These are phyloP conservation scores for Aplysina aerophoba DNA, from an alignment of 37 sponge, comb jelly and placozoan species.

Conservation along the genomic window DNA sequence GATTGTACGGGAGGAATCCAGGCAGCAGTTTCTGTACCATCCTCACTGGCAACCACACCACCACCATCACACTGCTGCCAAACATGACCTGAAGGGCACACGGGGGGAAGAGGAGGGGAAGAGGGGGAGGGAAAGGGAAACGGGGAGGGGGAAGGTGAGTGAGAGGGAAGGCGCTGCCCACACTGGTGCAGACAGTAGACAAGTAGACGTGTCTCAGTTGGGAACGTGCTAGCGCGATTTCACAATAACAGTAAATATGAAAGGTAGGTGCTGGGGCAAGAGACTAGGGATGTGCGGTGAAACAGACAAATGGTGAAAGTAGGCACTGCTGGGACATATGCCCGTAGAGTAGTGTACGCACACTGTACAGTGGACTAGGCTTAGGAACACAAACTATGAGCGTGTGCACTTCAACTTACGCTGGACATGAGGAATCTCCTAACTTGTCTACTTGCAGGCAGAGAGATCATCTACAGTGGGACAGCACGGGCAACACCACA, in stretches of 20 bases:
- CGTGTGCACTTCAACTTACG: slow-evolving; percentile 44
- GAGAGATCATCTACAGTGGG: slow-evolving; percentile 73
- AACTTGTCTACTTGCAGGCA: slow-evolving; percentile 73
- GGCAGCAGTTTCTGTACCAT: slow-evolving; percentile 53
- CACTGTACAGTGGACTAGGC: too few relatives aligned
- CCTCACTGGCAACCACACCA: slow-evolving; percentile 73
- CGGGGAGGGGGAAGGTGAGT: too few relatives aligned
- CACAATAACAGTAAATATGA: too few relatives aligned
- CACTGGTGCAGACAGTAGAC: background rate
- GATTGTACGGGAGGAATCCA: slow-evolving; percentile 80
- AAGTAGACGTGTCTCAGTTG: background rate
- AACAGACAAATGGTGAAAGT: too few relatives aligned
- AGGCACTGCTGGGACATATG: too few relatives aligned
- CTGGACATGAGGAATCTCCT: slow-evolving; percentile 87
- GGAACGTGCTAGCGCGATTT: too few relatives aligned
- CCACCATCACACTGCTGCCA: slow-evolving; percentile 86
- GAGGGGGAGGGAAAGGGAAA: too few relatives aligned
- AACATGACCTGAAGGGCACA: slow-evolving; percentile 76
- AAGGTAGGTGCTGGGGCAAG: too few relatives aligned
- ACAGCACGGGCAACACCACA: background rate
- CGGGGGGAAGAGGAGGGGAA: background rate
- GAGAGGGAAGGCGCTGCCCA: too few relatives aligned
- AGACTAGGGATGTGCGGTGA: too few relatives aligned
- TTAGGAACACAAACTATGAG: background rate
- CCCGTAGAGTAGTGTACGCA: too few relatives aligned